Conservation (phyloP, 2,113 vertebrate genomes). For the cattle (Bos taurus) region ARS-UCD2.0 NC_037337.1:49218501-49219000, state of each 20-base stretch:
- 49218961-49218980: not conserved
- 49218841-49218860: accelerated
- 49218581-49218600: not conserved
- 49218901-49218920: not conserved
- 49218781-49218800: not conserved
- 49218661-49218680: not conserved
- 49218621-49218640: not conserved
- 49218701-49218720: not conserved
- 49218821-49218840: not conserved
- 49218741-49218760: not conserved
- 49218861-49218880: not conserved
- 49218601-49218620: not conserved
- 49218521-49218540: not conserved
- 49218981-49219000: not conserved
- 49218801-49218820: not conserved
- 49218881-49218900: not conserved
- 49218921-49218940: not conserved
- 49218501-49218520: not conserved
- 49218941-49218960: not conserved
- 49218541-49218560: not conserved
- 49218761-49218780: not conserved
- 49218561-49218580: not conserved
- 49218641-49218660: not conserved
- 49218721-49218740: not conserved
- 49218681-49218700: not conserved